Conservation (phyloP, 2,113 vertebrate genomes). For the Rattus rattus region DNA sequence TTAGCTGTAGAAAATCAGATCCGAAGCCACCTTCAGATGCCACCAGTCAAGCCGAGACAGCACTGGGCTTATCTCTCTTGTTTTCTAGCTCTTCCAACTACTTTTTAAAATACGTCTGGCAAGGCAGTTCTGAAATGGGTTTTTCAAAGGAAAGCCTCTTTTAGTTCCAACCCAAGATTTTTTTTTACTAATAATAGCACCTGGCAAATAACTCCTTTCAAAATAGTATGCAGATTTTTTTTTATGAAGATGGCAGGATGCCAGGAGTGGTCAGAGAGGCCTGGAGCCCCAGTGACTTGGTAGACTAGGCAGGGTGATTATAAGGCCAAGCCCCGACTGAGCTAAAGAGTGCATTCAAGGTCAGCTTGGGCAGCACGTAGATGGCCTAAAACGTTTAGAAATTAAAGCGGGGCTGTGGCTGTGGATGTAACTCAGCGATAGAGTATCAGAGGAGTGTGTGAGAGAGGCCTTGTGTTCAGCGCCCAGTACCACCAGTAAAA, state of each 20-base stretch:
- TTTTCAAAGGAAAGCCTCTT: conserved; percentile 57
- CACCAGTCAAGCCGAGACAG: background rate
- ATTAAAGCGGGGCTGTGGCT: background rate
- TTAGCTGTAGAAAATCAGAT: background rate
- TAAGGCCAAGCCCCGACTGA: background rate
- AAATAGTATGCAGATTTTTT: background rate
- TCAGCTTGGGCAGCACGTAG: background rate
- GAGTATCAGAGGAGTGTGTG: background rate
- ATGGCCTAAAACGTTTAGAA: background rate
- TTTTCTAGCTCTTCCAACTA: conserved; percentile 48
- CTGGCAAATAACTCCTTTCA: conserved; percentile 32
- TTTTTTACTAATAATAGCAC: conserved; percentile 54
- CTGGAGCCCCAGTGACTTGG: background rate
- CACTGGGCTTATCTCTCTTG: background rate
- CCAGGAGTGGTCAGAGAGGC: background rate
- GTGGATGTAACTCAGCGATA: background rate
- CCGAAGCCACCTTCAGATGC: background rate
- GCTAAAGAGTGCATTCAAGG: background rate
- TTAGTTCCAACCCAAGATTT: conserved; percentile 35
- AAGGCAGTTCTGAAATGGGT: conserved; percentile 37
- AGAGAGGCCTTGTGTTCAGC: background rate
- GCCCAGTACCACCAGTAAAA: background rate
- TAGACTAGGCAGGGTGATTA: background rate
- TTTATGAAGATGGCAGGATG: background rate
- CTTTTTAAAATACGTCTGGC: conserved; percentile 58